phyloP scores from a whole-genome alignment of 2,797 vertebrate species.

The Emydoidea blandingii region DNA sequence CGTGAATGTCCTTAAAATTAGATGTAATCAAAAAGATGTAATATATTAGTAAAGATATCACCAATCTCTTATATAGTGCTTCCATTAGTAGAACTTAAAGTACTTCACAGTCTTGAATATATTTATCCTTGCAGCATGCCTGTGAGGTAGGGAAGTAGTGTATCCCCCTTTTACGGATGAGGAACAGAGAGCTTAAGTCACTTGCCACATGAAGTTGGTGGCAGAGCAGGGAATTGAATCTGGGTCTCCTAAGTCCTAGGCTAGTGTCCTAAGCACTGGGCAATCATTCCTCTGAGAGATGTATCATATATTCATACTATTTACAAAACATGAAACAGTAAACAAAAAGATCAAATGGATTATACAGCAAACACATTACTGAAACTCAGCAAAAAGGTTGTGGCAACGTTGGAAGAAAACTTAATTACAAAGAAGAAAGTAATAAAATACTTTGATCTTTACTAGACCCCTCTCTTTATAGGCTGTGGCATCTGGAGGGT shows the following conservation, averaged over 20 bases:
- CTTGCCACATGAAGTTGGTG: background rate
- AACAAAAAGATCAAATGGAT: constrained; percentile 2
- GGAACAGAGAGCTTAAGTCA: background rate
- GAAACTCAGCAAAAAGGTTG: background rate
- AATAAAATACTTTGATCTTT: background rate
- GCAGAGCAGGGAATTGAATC: background rate
- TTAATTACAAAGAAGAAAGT: background rate
- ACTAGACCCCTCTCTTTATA: background rate
- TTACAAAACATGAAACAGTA: background rate
- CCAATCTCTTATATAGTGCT: background rate
- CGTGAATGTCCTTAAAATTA: background rate
- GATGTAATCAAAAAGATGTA: constrained; percentile 1
- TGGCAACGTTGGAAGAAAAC: background rate
- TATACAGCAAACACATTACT: background rate
- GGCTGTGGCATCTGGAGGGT: background rate
- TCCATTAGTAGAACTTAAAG: background rate
- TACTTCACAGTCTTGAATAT: background rate
- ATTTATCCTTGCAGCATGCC: background rate
- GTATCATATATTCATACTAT: background rate
- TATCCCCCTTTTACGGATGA: background rate
- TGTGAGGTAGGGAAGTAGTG: background rate
- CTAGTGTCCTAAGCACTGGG: background rate
- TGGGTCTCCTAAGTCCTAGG: background rate
- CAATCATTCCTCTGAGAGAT: background rate
- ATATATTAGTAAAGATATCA: background rate